phyloP scores from a whole-genome alignment of 2,113 vertebrate species.

The Pleuronectes platessa region DNA sequence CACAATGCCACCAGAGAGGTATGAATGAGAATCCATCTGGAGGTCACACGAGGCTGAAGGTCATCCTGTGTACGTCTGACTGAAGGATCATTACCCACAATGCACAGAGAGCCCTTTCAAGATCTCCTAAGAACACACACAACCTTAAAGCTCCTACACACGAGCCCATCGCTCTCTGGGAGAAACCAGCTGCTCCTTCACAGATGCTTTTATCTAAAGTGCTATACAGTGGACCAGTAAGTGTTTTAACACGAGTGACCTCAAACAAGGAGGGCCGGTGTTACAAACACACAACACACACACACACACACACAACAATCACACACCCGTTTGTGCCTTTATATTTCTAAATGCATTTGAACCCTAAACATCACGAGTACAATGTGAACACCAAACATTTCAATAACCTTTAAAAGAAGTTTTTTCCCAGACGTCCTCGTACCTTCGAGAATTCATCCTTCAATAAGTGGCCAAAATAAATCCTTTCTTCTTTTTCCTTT shows the following conservation, averaged over 20 bases:
- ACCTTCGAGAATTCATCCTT: too few relatives aligned
- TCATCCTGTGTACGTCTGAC: slow-evolving; percentile 2
- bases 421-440: too few relatives aligned
- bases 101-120: not conserved
- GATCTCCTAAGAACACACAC: slow-evolving; percentile 15
- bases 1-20: not conserved
- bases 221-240: not conserved
- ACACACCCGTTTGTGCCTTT: too few relatives aligned
- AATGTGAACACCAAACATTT: too few relatives aligned
- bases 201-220: slow-evolving; percentile 30
- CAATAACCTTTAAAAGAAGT: too few relatives aligned
- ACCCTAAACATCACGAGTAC: too few relatives aligned
- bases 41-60: slow-evolving; percentile 10
- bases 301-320: too few relatives aligned
- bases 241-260: not conserved
- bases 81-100: not conserved
- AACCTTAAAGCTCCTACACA: not conserved
- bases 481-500: too few relatives aligned
- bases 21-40: slow-evolving; percentile 8
- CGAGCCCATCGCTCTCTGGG: not conserved
- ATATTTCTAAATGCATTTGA: too few relatives aligned
- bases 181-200: not conserved
- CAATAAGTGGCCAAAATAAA: too few relatives aligned
- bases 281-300: not conserved
- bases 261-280: too few relatives aligned